These are phyloP conservation scores for Caenorhabditis macrosperma DNA, from an alignment of 2,888 invertebrate species.

Conservation along the genomic window DNA sequence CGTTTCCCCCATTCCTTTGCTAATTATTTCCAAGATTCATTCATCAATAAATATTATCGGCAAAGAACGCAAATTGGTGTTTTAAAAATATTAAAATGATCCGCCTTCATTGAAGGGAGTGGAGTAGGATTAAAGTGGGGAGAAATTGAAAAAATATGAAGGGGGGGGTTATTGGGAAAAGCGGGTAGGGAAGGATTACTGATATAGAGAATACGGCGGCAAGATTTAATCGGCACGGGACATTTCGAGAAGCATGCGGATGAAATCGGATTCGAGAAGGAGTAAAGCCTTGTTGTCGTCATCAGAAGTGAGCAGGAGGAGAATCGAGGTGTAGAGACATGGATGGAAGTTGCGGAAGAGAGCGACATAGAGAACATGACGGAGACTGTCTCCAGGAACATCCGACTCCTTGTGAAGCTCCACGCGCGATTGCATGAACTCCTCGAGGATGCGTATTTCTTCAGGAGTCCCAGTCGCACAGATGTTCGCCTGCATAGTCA, in stretches of 20 bases:
- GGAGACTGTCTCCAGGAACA: neutral
- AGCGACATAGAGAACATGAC: neutral
- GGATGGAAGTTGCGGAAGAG: neutral
- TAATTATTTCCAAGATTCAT: too few relatives aligned
- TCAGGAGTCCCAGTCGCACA: neutral
- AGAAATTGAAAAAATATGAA: too few relatives aligned
- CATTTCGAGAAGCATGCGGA: neutral
- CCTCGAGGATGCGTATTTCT: neutral
- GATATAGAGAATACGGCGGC: neutral
- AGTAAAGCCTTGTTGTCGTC: neutral
- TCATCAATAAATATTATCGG: too few relatives aligned
- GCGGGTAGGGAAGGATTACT: too few relatives aligned
- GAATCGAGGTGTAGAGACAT: neutral
- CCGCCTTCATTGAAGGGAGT: too few relatives aligned
- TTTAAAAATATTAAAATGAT: too few relatives aligned
- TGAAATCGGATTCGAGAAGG: neutral
- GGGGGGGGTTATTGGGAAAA: too few relatives aligned
- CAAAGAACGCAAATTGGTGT: too few relatives aligned
- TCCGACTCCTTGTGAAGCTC: neutral
- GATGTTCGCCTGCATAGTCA: neutral
- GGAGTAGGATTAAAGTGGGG: too few relatives aligned
- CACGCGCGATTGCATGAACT: neutral
- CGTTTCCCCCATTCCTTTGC: too few relatives aligned
- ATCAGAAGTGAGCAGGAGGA: neutral
- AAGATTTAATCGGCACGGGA: neutral